phyloP scores from a whole-genome alignment of 1,140 invertebrate genomes.

The Lucilia sericata region DNA sequence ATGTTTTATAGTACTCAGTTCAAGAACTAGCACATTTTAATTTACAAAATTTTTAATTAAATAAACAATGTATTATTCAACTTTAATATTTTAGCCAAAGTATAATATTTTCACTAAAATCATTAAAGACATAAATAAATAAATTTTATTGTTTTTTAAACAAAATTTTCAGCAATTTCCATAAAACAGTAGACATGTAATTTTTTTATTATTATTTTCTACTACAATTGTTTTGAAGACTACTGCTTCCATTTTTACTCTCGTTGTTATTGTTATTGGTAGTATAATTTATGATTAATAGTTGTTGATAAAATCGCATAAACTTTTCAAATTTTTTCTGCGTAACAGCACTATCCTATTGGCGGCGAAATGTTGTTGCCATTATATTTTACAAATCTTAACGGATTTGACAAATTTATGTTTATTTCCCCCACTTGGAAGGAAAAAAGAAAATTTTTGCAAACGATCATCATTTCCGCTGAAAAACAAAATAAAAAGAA shows the following conservation, averaged over 20 bases:
- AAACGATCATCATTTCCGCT: conserved; percentile 63
- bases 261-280: not conserved
- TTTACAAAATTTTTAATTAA: too few species aligned
- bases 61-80: too few species aligned
- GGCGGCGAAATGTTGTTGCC: not conserved
- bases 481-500: conserved; percentile 45
- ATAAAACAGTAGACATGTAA: not conserved
- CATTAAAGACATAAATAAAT: too few species aligned
- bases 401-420: conserved; percentile 43
- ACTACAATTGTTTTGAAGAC: not conserved
- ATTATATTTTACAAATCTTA: conserved; percentile 26
- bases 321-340: not conserved
- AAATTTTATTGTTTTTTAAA: too few species aligned
- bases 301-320: conserved; percentile 1
- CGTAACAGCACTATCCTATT: not conserved
- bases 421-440: conserved; percentile 19
- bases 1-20: too few species aligned
- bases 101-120: too few species aligned
- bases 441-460: conserved; percentile 23
- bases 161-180: not conserved
- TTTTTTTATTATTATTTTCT: not conserved
- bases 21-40: too few species aligned
- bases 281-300: conserved; percentile 15
- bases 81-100: too few species aligned
- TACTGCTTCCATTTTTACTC: not conserved